A percentile compares a stretch with the other conserved stretches of the same genome.
These are phyloP conservation scores for Scaptomyza reducta DNA, from an alignment of 2,888 invertebrate genomes.

Conservation along the genomic window DNA sequence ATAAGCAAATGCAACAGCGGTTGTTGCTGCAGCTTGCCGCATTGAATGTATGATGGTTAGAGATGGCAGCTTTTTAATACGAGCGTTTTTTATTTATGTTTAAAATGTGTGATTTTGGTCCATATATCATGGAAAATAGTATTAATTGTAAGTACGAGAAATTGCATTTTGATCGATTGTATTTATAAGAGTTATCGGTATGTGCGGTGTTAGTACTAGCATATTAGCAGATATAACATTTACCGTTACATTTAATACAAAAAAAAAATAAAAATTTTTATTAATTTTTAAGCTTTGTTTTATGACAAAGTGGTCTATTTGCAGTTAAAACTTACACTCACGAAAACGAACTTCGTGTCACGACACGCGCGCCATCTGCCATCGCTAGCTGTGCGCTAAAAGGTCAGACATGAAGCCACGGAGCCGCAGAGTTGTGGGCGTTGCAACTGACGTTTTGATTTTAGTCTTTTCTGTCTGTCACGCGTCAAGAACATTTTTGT, in stretches of 20 bases:
- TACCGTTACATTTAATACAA: too few species aligned
- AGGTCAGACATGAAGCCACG: constrained; percentile 50
- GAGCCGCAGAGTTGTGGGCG: constrained; percentile 47
- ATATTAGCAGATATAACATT: too few species aligned
- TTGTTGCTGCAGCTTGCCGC: constrained; percentile 37
- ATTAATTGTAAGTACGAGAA: too few species aligned
- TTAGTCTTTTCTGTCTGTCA: neutral
- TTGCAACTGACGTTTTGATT: constrained; percentile 62
- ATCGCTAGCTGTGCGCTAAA: constrained; percentile 41
- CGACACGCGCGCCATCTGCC: constrained; percentile 5
- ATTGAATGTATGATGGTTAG: constrained; percentile 44
- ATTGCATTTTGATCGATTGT: too few species aligned
- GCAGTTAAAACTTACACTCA: neutral
- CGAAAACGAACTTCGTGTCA: neutral
- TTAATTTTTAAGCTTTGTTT: neutral
- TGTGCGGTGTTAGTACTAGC: too few species aligned
- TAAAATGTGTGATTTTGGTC: too few species aligned
- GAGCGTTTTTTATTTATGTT: too few species aligned
- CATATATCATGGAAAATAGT: too few species aligned
- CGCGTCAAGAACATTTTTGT: constrained; percentile 6
- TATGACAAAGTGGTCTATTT: neutral
- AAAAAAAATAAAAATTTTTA: neutral
- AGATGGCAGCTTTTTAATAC: neutral
- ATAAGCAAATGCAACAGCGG: constrained; percentile 21
- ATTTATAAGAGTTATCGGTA: too few species aligned